These are phyloP conservation scores for Dendrolimus pini DNA, from an alignment of 2,888 invertebrate species.

Conservation along the genomic window DNA sequence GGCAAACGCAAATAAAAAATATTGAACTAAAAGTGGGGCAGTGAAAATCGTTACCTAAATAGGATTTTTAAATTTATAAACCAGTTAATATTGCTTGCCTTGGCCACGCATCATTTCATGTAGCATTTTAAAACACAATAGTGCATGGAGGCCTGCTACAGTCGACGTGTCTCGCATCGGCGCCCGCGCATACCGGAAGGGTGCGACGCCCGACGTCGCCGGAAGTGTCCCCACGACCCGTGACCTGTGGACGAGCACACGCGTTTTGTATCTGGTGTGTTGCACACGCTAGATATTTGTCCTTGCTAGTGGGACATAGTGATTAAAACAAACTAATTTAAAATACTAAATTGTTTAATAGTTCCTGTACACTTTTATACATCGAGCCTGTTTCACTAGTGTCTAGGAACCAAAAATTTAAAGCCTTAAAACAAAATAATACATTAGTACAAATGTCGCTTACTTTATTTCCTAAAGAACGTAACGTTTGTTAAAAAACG, in stretches of 20 bases:
- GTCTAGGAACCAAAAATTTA: too few species aligned
- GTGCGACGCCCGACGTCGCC: slow-evolving; percentile 60
- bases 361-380: too few species aligned
- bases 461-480: neutral
- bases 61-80: too few species aligned
- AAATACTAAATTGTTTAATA: too few species aligned
- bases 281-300: slow-evolving; percentile 40
- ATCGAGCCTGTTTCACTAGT: too few species aligned
- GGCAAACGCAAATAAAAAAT: neutral
- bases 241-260: slow-evolving; percentile 54
- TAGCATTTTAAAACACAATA: slow-evolving; percentile 49
- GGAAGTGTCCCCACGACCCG: slow-evolving; percentile 61
- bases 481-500: neutral
- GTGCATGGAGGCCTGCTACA: slow-evolving; percentile 47
- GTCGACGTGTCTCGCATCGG: slow-evolving; percentile 30
- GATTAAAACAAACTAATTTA: neutral
- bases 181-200: slow-evolving; percentile 67
- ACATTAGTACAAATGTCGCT: neutral
- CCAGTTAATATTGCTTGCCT: neutral
- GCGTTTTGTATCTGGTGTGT: slow-evolving; percentile 44
- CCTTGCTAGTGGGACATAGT: neutral
- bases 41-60: too few species aligned
- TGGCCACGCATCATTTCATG: neutral
- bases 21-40: too few species aligned
- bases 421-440: too few species aligned